Percentiles rank a stretch among this genome's conserved stretches.
Evolutionary conservation across 2,113 vertebrate genomes (phyloP).

Genomic region (Stigmatopora nigra): DNA sequence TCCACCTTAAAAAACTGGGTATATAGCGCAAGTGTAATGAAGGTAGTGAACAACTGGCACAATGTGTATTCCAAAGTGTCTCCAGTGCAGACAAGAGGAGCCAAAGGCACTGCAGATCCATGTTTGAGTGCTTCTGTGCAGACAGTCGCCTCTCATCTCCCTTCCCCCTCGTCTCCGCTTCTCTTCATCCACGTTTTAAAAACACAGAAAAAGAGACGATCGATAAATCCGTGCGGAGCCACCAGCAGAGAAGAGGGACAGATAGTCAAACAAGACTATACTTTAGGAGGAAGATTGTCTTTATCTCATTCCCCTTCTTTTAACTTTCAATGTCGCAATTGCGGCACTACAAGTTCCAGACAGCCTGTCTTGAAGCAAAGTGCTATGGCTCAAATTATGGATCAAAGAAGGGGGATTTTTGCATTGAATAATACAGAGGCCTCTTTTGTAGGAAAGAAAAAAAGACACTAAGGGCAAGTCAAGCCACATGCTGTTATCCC

Average conservation of each 20-base stretch:
- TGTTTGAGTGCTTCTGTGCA: constrained; percentile 46
- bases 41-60: constrained; percentile 60
- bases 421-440: constrained; percentile 62
- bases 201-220: constrained; percentile 65
- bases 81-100: constrained; percentile 59
- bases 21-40: constrained; percentile 56
- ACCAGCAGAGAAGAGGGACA: constrained; percentile 37
- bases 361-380: constrained; percentile 42
- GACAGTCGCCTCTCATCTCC: constrained; percentile 73
- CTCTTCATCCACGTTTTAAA: constrained; percentile 43
- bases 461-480: constrained; percentile 43
- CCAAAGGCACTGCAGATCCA: constrained; percentile 60
- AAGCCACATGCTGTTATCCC: constrained; percentile 46
- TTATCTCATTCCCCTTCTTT: constrained; percentile 24
- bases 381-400: constrained; percentile 61
- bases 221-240: constrained; percentile 63
- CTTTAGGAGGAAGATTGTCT: constrained; percentile 32
- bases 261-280: constrained; percentile 35
- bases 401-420: constrained; percentile 26
- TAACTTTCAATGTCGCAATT: constrained; percentile 48
- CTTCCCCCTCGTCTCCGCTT: constrained; percentile 43
- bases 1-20: constrained; percentile 39
- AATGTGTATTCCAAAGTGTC: constrained; percentile 70
- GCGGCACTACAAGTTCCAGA: constrained; percentile 47
- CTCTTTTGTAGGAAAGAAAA: constrained; percentile 19